A percentile compares a stretch with the other conserved stretches of the same genome.
Evolutionary conservation across 2,797 vertebrate species (phyloP).

Genomic region (Arvicola amphibius): DNA sequence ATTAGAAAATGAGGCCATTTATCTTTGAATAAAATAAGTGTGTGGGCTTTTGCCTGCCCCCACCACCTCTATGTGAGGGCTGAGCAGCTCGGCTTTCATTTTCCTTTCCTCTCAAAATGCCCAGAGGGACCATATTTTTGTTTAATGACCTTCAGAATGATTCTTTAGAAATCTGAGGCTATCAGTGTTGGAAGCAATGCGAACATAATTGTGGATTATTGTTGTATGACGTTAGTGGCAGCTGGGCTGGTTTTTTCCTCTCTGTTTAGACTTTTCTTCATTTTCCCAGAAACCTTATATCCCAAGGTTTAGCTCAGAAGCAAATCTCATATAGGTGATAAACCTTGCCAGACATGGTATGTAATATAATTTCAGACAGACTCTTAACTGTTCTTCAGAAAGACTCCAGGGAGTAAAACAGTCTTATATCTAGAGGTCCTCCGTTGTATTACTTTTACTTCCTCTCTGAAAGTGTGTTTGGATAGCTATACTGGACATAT

Average conservation of each 20-base stretch:
- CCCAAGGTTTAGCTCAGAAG: conserved; percentile 69
- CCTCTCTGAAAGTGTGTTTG: conserved; percentile 50
- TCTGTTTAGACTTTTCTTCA: conserved; percentile 67
- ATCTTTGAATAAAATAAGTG: conserved; percentile 65
- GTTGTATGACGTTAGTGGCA: conserved; percentile 70
- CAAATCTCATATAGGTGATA: conserved; percentile 77
- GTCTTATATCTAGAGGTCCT: conserved; percentile 54
- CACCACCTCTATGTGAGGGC: conserved; percentile 47
- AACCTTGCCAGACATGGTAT: conserved; percentile 69
- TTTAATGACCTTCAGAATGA: conserved; percentile 76
- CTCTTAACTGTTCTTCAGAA: conserved; percentile 65
- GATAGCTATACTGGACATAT: conserved; percentile 41
- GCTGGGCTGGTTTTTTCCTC: conserved; percentile 65
- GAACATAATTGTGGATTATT: conserved; percentile 81
- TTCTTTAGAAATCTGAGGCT: conserved; percentile 77
- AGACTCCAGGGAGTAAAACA: conserved; percentile 46
- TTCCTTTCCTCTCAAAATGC: conserved; percentile 71
- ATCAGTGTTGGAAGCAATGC: conserved; percentile 72
- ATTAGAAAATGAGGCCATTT: conserved; percentile 61
- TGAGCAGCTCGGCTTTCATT: conserved; percentile 71
- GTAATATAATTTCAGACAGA: conserved; percentile 78
- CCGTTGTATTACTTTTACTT: conserved; percentile 68
- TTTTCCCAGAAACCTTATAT: conserved; percentile 80
- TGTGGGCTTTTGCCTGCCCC: conserved; percentile 53
- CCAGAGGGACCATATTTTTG: conserved; percentile 75